These are phyloP conservation scores for Pristionchus entomophagus DNA, from an alignment of 2,888 invertebrate genomes.

Conservation along the genomic window DNA sequence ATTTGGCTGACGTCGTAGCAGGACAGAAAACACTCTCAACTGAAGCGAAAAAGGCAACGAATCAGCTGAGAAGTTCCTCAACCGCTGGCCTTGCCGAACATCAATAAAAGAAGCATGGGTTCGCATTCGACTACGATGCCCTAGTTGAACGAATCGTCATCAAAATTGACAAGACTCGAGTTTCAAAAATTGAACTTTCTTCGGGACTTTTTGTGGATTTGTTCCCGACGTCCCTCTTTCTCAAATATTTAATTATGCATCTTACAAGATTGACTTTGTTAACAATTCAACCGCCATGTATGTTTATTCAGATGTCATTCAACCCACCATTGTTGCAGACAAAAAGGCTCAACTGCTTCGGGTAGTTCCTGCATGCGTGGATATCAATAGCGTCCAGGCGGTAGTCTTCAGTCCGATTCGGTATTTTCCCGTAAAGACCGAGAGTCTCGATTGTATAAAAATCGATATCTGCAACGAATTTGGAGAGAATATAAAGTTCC, in stretches of 20 bases:
- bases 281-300: no score
- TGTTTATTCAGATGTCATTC: no score
- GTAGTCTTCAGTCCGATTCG: conserved; percentile 8
- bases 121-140: no score
- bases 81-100: no score
- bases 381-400: background rate
- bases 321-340: no score
- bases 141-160: background rate
- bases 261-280: no score
- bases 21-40: background rate
- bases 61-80: background rate
- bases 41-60: no score
- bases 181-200: background rate
- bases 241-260: no score
- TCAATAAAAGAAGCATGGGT: no score
- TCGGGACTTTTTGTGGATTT: background rate
- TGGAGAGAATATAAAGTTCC: background rate
- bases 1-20: background rate
- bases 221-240: background rate
- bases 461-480: no score
- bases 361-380: background rate
- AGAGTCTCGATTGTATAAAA: background rate
- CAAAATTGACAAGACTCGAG: background rate
- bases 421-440: conserved; percentile 7
- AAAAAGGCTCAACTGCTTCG: no score